These are phyloP conservation scores for Lacanobia oleracea DNA, from an alignment of 2,888 invertebrate genomes.

Conservation along the genomic window DNA sequence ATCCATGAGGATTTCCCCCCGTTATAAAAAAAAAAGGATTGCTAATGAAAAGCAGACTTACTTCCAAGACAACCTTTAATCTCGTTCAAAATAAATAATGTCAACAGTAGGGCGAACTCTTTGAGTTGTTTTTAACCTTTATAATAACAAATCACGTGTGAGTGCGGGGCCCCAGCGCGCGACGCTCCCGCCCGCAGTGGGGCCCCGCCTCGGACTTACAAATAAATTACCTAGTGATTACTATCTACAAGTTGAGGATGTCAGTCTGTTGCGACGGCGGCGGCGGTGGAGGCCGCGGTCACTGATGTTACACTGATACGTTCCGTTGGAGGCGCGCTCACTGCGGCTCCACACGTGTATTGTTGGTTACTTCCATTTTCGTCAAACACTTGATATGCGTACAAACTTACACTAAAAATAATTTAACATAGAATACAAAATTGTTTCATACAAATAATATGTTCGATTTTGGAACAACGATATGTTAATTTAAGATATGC, in stretches of 20 bases:
- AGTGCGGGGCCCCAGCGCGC: slow-evolving; percentile 29
- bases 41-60: slow-evolving; percentile 71
- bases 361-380: slow-evolving; percentile 28
- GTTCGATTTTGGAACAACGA: background rate
- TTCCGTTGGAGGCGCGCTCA: slow-evolving; percentile 6
- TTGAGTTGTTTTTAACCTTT: slow-evolving; percentile 86
- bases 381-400: slow-evolving; percentile 31
- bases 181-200: background rate
- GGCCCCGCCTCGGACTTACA: slow-evolving; percentile 68
- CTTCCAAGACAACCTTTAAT: slow-evolving; percentile 89
- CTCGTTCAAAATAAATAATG: slow-evolving; percentile 88
- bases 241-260: slow-evolving; percentile 79
- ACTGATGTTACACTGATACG: slow-evolving; percentile 50
- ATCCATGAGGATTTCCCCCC: no score
- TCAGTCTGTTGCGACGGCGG: slow-evolving; percentile 76
- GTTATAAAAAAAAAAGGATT: no score
- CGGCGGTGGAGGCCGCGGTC: slow-evolving; percentile 16
- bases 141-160: slow-evolving; percentile 85
- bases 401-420: slow-evolving; percentile 1
- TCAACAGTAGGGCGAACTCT: slow-evolving; percentile 90
- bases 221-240: slow-evolving; percentile 77
- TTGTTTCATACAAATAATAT: background rate
- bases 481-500: slow-evolving; percentile 28
- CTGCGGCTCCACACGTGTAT: slow-evolving; percentile 7
- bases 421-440: background rate